Conservation (phyloP, 2,888 invertebrate species). For the Aplocera efformata region DNA sequence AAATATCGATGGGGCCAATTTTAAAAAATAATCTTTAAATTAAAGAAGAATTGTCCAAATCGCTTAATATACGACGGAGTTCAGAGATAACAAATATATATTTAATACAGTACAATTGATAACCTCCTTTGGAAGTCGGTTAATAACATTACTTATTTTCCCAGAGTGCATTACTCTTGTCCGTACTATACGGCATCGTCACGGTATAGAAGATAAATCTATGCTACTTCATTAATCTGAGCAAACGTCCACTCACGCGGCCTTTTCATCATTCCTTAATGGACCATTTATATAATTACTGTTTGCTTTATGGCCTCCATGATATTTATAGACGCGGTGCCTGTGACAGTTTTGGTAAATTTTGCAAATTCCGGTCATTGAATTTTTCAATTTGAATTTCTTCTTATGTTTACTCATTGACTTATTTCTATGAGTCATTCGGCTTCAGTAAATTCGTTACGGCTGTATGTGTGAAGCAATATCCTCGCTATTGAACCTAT, state of each 20-base stretch:
- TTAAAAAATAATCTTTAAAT: too few relatives aligned
- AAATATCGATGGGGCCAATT: too few relatives aligned
- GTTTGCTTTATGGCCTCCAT: constrained; percentile 25
- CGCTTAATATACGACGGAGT: too few relatives aligned
- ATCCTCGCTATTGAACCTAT: too few relatives aligned
- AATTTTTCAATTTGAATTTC: constrained; percentile 6
- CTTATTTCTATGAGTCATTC: too few relatives aligned
- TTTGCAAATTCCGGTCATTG: not conserved
- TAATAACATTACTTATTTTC: too few relatives aligned
- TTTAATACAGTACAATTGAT: constrained; percentile 1
- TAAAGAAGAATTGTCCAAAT: too few relatives aligned
- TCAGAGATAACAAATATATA: too few relatives aligned
- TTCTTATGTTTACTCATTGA: too few relatives aligned
- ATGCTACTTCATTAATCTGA: constrained; percentile 21
- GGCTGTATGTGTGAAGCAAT: too few relatives aligned
- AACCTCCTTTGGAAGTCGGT: too few relatives aligned
- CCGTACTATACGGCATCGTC: constrained; percentile 1
- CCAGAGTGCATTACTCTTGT: not conserved
- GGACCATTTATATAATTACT: constrained; percentile 33
- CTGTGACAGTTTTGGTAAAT: constrained; percentile 14
- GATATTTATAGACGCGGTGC: constrained; percentile 16
- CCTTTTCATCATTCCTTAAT: constrained; percentile 29
- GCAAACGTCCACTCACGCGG: constrained; percentile 26
- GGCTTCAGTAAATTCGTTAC: too few relatives aligned
- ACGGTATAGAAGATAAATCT: constrained; percentile 15